Base-by-base conservation (phyloP, 2,113 vertebrate species). In the Callaeas wilsoni region DNA sequence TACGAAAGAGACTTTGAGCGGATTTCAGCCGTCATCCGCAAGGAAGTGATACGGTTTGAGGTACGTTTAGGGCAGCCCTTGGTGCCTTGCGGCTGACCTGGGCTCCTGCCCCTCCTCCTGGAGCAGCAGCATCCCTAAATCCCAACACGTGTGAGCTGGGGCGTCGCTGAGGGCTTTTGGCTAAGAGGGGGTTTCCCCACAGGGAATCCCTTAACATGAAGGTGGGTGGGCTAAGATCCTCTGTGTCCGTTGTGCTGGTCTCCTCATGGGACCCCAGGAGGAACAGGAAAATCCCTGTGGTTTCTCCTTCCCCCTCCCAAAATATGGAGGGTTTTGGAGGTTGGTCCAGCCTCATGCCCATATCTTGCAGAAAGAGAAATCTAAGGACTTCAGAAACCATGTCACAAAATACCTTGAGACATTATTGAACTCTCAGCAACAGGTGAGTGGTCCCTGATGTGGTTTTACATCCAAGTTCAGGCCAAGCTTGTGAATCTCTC, bases 1-100 rank as follows among this genome's bases (percentile, higher is more conserved):
- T 99, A 98, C 3, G 99, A 99, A 95, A 97, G 98, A 94, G 99
- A 99, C 89, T 99, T 99, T 79, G 99, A 99, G 74, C 98, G 98
- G 63, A 98, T 99, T 68, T 99, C 99, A 33, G 93, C 98, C 0
- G 98, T 99, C 33, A 98, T 99, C 74, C 99, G 99, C 89, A 99
- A 99, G 94, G 99, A 99, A 93, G 99, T 99, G 74, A 92, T 98
- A 65, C 98, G 99, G 56, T 99, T 99, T 95, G 99, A 99, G 99
- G 99, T 99, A 91, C 0, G 60, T 50, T 5, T 4, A 55, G 59
- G 41, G 35, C 27, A 30, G 6, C 76, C 42, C 22, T 46, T 0
- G 21, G 59, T 0, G 4, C 27, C 50, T 19, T 12, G 23, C 71
- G 27, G 18, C 62, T 59, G 13, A 12, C 27, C 46, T 2, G 26